Percentiles rank a stretch among this genome's conserved stretches.
Conservation (phyloP, 2,113 vertebrate genomes). For the Mandrillus leucophaeus region DNA sequence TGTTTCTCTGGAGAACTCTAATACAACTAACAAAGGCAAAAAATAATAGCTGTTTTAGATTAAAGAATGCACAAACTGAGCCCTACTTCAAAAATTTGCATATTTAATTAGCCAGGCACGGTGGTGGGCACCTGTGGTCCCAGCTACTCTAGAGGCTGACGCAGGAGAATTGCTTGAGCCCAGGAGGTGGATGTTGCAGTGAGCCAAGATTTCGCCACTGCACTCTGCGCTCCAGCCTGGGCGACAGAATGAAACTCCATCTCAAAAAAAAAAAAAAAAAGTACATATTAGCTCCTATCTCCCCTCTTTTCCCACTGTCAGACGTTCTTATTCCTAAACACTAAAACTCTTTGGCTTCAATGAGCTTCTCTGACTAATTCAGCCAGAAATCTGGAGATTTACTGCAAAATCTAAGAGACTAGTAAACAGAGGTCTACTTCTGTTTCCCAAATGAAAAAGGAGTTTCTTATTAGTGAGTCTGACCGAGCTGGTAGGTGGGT, state of each 20-base stretch:
- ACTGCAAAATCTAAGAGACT: neutral
- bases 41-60: neutral
- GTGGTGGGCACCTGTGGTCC: too few species aligned
- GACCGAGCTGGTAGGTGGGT: neutral
- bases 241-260: too few species aligned
- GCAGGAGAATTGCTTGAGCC: too few species aligned
- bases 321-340: neutral
- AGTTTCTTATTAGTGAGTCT: neutral
- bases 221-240: too few species aligned
- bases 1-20: neutral
- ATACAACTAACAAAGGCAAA: neutral
- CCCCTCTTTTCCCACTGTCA: neutral
- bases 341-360: neutral
- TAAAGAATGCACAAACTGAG: neutral
- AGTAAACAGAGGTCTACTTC: neutral
- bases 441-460: neutral
- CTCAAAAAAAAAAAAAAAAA: too few species aligned
- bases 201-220: too few species aligned
- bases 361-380: constrained; percentile 7
- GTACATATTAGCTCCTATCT: neutral
- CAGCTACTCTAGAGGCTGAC: too few species aligned
- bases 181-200: too few species aligned
- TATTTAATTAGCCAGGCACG: neutral
- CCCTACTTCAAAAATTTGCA: neutral
- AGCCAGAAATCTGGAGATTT: neutral